Conservation (phyloP, 2,888 invertebrate species). For the Ctena decussata region DNA sequence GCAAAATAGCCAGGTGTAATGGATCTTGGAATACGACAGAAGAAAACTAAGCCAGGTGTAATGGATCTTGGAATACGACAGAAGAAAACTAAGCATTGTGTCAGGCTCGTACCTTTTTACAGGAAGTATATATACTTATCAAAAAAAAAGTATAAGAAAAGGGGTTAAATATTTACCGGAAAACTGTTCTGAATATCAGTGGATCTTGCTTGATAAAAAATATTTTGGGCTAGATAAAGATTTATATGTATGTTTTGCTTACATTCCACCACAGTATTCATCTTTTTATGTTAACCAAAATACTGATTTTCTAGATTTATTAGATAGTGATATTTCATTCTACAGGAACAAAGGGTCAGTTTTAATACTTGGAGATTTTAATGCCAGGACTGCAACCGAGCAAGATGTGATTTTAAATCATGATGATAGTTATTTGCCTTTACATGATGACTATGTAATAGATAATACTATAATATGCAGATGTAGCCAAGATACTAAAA, state of each 20-base stretch:
- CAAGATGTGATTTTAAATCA: neutral
- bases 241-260: neutral
- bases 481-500: neutral
- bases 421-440: neutral
- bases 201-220: too few species aligned
- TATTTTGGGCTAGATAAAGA: neutral
- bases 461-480: neutral
- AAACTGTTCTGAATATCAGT: too few species aligned
- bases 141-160: too few species aligned
- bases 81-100: too few species aligned
- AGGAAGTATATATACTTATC: too few species aligned
- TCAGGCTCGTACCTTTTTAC: too few species aligned
- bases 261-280: neutral
- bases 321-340: neutral
- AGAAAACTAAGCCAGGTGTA: too few species aligned
- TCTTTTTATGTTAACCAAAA: neutral
- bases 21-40: too few species aligned
- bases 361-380: neutral
- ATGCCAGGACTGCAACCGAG: neutral
- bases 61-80: too few species aligned
- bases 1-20: too few species aligned
- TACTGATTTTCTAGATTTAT: neutral
- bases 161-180: too few species aligned
- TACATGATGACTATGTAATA: neutral
- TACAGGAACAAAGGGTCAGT: neutral